Evolutionary conservation across 2,888 invertebrate species (phyloP).

Genomic region (Eristalis tenax): DNA sequence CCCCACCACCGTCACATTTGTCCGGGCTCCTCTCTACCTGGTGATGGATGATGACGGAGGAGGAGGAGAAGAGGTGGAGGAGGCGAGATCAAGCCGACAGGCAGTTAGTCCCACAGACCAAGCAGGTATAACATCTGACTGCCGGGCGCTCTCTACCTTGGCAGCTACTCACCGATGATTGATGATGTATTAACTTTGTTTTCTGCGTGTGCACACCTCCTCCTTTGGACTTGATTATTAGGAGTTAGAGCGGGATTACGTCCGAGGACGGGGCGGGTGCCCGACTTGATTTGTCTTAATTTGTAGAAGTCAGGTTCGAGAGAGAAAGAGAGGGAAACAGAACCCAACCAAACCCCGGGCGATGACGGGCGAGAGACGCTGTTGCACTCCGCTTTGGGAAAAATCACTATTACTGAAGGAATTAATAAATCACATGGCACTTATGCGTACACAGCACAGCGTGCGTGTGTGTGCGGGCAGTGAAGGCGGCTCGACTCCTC

Average conservation of each 20-base stretch:
- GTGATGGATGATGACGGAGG: slow-evolving; percentile 52
- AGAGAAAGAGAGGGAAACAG: slow-evolving; percentile 37
- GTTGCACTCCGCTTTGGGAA: slow-evolving; percentile 62
- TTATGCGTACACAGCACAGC: not conserved
- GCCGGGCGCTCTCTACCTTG: slow-evolving; percentile 13
- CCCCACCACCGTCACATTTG: slow-evolving; percentile 1
- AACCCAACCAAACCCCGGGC: slow-evolving; percentile 16
- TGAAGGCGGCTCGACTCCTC: slow-evolving; percentile 40
- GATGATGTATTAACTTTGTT: slow-evolving; percentile 72
- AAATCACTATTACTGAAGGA: slow-evolving; percentile 62
- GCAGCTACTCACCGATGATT: slow-evolving; percentile 66
- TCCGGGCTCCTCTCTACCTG: slow-evolving; percentile 31
- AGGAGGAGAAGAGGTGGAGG: too few relatives aligned
- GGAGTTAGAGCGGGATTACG: slow-evolving; percentile 38
- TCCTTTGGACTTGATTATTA: slow-evolving; percentile 66
- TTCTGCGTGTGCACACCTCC: slow-evolving; percentile 71
- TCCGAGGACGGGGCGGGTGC: slow-evolving; percentile 3
- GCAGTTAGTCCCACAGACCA: slow-evolving; percentile 34
- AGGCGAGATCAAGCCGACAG: too few relatives aligned
- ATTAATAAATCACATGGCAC: slow-evolving; percentile 69
- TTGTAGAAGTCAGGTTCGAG: slow-evolving; percentile 66
- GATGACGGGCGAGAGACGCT: not conserved
- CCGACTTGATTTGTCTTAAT: slow-evolving; percentile 71
- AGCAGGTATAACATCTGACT: slow-evolving; percentile 54
- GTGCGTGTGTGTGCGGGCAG: slow-evolving; percentile 20